Evolutionary conservation across 1,140 invertebrate genomes (phyloP).

Genomic region (Heterodera schachtii): DNA sequence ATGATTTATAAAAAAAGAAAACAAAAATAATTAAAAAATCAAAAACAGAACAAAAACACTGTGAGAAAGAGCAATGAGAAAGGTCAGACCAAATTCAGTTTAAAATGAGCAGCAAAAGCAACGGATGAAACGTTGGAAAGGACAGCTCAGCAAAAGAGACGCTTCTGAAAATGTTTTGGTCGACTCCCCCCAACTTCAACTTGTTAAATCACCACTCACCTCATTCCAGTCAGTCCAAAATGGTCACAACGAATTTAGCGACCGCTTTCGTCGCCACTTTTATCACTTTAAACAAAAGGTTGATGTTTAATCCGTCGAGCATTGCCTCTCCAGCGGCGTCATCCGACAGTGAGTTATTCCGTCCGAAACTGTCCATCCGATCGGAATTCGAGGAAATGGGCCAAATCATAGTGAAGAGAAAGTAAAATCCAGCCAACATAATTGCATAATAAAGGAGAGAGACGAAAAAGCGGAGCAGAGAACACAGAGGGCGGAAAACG

Average conservation of each 20-base stretch:
- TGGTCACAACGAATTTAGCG: slow-evolving; percentile 10
- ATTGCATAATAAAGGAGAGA: slow-evolving; percentile 15
- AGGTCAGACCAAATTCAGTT: too few relatives aligned
- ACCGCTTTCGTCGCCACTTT: slow-evolving; percentile 8
- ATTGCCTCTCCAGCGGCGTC: background rate
- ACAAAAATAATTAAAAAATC: too few relatives aligned
- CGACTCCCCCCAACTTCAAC: too few relatives aligned
- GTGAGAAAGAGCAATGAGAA: too few relatives aligned
- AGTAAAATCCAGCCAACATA: slow-evolving; percentile 25
- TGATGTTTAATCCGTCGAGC: background rate
- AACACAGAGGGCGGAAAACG: slow-evolving; percentile 9
- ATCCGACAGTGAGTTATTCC: background rate
- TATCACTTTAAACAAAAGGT: slow-evolving; percentile 10
- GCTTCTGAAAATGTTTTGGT: too few relatives aligned
- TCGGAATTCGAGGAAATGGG: background rate
- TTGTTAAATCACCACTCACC: background rate
- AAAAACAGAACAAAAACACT: too few relatives aligned
- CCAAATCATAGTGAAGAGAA: slow-evolving; percentile 4
- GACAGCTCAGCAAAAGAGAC: too few relatives aligned
- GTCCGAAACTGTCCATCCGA: background rate
- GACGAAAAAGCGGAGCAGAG: slow-evolving; percentile 6
- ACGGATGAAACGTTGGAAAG: too few relatives aligned
- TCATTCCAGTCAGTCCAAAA: slow-evolving; percentile 32
- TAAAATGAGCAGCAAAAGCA: too few relatives aligned
- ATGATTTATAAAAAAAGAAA: too few relatives aligned